Base-by-base conservation (phyloP, 2,113 vertebrate genomes). In the Craseonycteris thonglongyai region DNA sequence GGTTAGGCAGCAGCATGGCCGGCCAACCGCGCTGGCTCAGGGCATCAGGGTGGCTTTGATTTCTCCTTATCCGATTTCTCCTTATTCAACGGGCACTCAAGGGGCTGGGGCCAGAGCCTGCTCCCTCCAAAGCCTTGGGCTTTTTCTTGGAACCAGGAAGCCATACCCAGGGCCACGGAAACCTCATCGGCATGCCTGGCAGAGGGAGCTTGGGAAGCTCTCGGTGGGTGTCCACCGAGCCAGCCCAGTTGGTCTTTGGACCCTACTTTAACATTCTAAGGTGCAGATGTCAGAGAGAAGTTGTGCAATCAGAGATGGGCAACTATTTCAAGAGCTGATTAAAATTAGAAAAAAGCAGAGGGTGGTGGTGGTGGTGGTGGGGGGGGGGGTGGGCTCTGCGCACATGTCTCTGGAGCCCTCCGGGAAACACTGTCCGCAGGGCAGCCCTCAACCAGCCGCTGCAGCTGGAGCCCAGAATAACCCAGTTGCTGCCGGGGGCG, bases 271-370 rank as follows among this genome's bases (percentile, higher is more conserved):
- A 68, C 78, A 58, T 10, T 76, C 59, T 11, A n/a, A 81, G 84
- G 86, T 0, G 12, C 71, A 80, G 45, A 56, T 58, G 61, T 89
- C 63, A 71, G n/a, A 71, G 71, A 15, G 28, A 75, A 6, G 76
- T 28, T 51, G 76, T 45, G n/a, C 61, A 51, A 79, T 45, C 45
- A 3, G 19, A 74, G 83, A n/a, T 0, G 47, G 63, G 54, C 78
- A 19, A 18, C 72, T 63, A 56, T 88, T 88, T 78, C 74, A 40
- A 89, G 96, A 80, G 87, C 72, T 45, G 93, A 71, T 78, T 82
- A 68, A 51, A 74, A 65, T 63, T 47, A 88, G 92, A 78, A 38
- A 63, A n/a, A n/a, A n/a, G n/a, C n/a, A n/a, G n/a, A n/a, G n/a
- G n/a, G n/a, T n/a, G n/a, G n/a, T n/a, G n/a, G n/a, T n/a, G n/a